Base-by-base conservation (phyloP, 2,888 invertebrate species). In the Pterobdella sp. region DNA sequence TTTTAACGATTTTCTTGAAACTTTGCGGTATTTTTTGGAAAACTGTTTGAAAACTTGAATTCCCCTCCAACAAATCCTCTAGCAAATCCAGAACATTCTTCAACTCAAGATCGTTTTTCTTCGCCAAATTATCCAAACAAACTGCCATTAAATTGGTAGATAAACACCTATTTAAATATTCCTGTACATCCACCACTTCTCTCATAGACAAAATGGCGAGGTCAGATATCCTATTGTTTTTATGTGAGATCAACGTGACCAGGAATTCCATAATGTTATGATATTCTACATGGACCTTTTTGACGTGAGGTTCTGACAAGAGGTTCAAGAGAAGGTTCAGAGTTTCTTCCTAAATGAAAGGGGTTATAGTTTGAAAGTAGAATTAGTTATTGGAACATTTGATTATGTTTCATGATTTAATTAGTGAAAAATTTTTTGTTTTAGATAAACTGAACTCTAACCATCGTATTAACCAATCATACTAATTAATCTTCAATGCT, bases 291-390 rank as follows among this genome's bases (percentile, higher is more conserved):
- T 60, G 63, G 34, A 32, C 60, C 32, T n/a, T 18, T 22, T 34
- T 56, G 18, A 71, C 56, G 0, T 34, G 22, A 10, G 35, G 32
- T 22, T 60, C 36, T 3, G 60, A 14, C 26, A 60, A 22, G 22
- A 71, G 32, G 71, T 71, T 60, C 36, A 71, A 36, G 29, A 71
- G 29, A 1, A 36, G 22, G 1, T 71, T 0, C 35, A 71, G 18
- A 22, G 63, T 60, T 71, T 71, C 71, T 29, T 36, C 37, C 71
- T 71, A n/a, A n/a, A n/a, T n/a, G n/a, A n/a, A n/a, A n/a, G n/a
- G n/a, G n/a, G n/a, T n/a, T n/a, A n/a, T n/a, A n/a, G n/a, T n/a
- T n/a, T n/a, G n/a, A n/a, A n/a, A n/a, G n/a, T n/a, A n/a, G n/a
- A n/a, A n/a, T n/a, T n/a, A n/a, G n/a, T n/a, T n/a, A n/a, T n/a